phyloP scores from a whole-genome alignment of 2,113 vertebrate species.

The Panthera leo region DNA sequence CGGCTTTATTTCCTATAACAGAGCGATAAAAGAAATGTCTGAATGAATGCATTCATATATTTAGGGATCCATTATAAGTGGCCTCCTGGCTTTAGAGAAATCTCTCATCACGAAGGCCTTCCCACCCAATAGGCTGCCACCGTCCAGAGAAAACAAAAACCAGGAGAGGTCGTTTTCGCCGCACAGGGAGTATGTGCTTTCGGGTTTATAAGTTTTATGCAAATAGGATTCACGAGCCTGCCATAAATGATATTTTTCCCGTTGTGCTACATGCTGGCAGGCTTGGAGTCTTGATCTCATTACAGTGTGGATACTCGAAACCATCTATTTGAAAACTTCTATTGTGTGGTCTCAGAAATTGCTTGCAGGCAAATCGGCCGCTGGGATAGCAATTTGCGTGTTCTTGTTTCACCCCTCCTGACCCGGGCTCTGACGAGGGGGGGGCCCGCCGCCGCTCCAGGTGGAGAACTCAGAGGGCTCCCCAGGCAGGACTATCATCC shows the following conservation, averaged over 20 bases:
- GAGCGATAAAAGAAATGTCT: background rate
- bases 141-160: constrained; percentile 52
- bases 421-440: background rate
- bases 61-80: background rate
- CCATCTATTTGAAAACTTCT: constrained; percentile 66
- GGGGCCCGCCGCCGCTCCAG: background rate
- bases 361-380: constrained; percentile 57
- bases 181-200: background rate
- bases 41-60: background rate
- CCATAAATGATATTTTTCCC: constrained; percentile 50
- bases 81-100: background rate
- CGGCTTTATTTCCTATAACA: background rate
- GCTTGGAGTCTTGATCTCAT: constrained; percentile 70
- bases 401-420: background rate
- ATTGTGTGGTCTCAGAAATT: constrained; percentile 67
- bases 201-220: constrained; percentile 54
- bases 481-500: background rate
- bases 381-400: constrained; percentile 60
- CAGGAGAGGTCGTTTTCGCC: background rate
- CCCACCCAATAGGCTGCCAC: background rate
- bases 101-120: background rate
- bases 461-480: background rate
- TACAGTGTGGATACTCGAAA: constrained; percentile 61
- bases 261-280: constrained; percentile 41
- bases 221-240: constrained; percentile 45